Conservation (phyloP, 2,797 vertebrate species). For the Chelmon rostratus region DNA sequence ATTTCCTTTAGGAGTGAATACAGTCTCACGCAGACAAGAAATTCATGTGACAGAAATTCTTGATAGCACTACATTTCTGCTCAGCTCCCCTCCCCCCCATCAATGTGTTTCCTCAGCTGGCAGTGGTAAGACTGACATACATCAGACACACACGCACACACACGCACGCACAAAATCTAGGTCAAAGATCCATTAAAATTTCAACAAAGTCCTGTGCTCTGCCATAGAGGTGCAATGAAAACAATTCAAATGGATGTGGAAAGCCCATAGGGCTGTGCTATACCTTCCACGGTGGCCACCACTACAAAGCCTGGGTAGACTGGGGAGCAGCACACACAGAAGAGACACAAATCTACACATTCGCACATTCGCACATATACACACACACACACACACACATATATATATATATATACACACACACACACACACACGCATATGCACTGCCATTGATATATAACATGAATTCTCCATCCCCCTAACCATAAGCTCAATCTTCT, state of each 20-base stretch:
- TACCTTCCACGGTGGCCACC: constrained; percentile 50
- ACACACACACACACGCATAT: constrained; percentile 1
- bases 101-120: constrained; percentile 71
- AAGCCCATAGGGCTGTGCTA: constrained; percentile 57
- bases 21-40: constrained; percentile 57
- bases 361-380: neutral
- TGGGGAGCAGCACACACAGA: constrained; percentile 22
- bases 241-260: constrained; percentile 75
- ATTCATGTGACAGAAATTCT: constrained; percentile 62
- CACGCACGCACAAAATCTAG: constrained; percentile 78
- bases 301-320: constrained; percentile 61
- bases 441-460: neutral
- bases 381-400: neutral
- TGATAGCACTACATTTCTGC: constrained; percentile 63
- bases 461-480: neutral
- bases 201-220: constrained; percentile 82
- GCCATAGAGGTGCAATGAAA: constrained; percentile 73
- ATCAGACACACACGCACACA: constrained; percentile 49
- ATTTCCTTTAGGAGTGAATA: constrained; percentile 64
- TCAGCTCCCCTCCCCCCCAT: constrained; percentile 48
- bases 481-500: neutral
- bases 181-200: constrained; percentile 87
- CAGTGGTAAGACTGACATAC: constrained; percentile 80
- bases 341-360: neutral
- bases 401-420: no score